Base-by-base conservation (phyloP, 2,888 invertebrate species). In the Subacronicta megacephala region DNA sequence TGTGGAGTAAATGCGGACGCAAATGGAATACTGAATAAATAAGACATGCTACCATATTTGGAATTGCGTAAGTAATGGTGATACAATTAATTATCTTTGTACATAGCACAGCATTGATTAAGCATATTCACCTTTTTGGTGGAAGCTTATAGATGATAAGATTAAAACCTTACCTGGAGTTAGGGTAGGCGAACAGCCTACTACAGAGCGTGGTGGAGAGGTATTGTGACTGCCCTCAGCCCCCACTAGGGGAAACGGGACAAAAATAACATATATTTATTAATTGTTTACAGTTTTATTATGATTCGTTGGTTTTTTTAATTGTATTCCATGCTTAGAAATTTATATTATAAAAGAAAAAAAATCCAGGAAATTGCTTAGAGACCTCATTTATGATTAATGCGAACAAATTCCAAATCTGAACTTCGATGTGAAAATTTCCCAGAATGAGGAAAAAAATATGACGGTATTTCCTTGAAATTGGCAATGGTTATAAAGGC, bases 171-270 rank as follows among this genome's bases (percentile, higher is more conserved):
- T 65, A 69, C 65, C 65, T 69, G 70, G 70, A 12, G 56, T 56
- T 7, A 43, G 64, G 38, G 45, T 69, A 65, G 70, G 57, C 46
- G 70, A 26, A 63, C 63, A 69, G 31, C 70, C 65, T 63, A 70
- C 49, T 17, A 65, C 50, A 15, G 63, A 65, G 44, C 17, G 56
- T 7, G 65, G 70, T 56, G 65, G 70, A 33, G 65, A 56, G 33
- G 70, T 29, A 36, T 56, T 69, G 46, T 33, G 70, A 9, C 65
- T 51, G 63, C 63, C 50, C 20, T 69, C 65, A 56, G 70, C 63
- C 56, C 65, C 70, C 42, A 38, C 65, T 65, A 51, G 65, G 70
- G 70, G 63, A 69, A 69, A 65, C n/a, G 35, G 50, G 46, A 65
- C 70, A 65, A 33, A 69, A 65, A 62, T 7, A 69, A 60, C 13